Evolutionary conservation across 1,140 invertebrate genomes (phyloP), one percentile per base, ranked within the genome.

Genomic region (Drosophila virilis): DNA sequence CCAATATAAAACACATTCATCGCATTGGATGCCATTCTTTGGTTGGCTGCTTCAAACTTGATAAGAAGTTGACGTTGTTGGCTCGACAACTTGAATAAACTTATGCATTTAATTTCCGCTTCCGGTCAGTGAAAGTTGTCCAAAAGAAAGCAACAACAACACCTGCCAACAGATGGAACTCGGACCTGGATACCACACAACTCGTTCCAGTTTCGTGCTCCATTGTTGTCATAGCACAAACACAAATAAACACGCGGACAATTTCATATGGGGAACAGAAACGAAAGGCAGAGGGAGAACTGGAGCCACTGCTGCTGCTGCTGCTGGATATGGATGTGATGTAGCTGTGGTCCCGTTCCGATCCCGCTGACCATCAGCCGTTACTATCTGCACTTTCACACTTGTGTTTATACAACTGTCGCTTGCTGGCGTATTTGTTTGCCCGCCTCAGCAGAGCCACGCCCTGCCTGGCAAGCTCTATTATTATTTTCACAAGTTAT

Each of bases 401-500:
- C 83, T 88, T 88, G 65, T 88, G 83, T 88, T 88, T 88, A 88
- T 89, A 80, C 84, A 88, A 88, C 83, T 88, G 83, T 88, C 83
- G 72, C 74, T 74, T 40, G 77, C 42, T 54, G 62, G 64, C 70
- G 59, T 65, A 67, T 68, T 73, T 80, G 58, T 66, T 81, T 77
- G 68, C 33, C 40, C 46, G 45, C 38, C 10, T 10, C 38, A 38
- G 7, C 4, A 73, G 74, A 61, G 50, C 72, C 68, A 64, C 58
- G 65, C 57, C 64, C 52, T 28, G 12, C 8, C 52, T 57, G 8
- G 35, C 8, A 15, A 48, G 77, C 68, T 83, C 80, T 88, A 88
- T 88, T 88, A 89, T 88, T 88, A 88, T 88, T 88, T 88, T 88
- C 80, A 68, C 84, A 88, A 88, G 84, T 89, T 88, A 84, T 88